Evolutionary conservation across 2,888 invertebrate genomes (phyloP), one percentile per base, ranked within the genome.

Genomic region (Podotricha telesiphe): DNA sequence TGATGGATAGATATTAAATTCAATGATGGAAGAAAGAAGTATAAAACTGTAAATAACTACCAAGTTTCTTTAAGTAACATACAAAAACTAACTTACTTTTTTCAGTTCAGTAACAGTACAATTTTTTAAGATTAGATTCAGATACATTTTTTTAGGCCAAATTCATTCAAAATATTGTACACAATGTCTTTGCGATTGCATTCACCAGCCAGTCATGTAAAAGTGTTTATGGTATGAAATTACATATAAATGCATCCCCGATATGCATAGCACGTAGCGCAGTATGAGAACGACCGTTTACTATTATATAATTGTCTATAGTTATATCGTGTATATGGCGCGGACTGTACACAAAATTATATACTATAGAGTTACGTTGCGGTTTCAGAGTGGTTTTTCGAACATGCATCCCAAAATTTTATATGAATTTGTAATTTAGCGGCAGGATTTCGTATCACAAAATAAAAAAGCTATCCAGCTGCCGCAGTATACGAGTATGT

Each of bases 201-300:
- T 51, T 2, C 22, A 15, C 2, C 20, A 22, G 28, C 0, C 53
- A n/a, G n/a, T 11, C 1, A 53, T 53, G 15, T n/a, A 58, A 58
- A 58, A 42, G 5, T 58, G 42, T 58, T 42, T 58, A 58, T 42
- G 42, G 10, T 22, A 42, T 22, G n/a, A 58, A 58, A 58, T 45
- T 59, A 45, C 22, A 59, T 59, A 40, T 42, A 42, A 8, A 40
- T 42, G 22, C 42, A 59, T 22, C 1, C 22, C 10, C 22, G 10
- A 42, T n/a, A 59, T 42, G 42, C 42, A 59, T 59, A 20, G 20
- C 58, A 59, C 58, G 42, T 59, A 10, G 15, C 20, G 42, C 7
- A n/a, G n/a, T n/a, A 58, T 22, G 42, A 45, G 65, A 68, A 20
- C 67, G 22, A 55, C 20, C 42, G 48, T 56, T 68, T 40, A 68